phyloP scores from a whole-genome alignment of 2,888 invertebrate genomes.

The Diogma glabrata region DNA sequence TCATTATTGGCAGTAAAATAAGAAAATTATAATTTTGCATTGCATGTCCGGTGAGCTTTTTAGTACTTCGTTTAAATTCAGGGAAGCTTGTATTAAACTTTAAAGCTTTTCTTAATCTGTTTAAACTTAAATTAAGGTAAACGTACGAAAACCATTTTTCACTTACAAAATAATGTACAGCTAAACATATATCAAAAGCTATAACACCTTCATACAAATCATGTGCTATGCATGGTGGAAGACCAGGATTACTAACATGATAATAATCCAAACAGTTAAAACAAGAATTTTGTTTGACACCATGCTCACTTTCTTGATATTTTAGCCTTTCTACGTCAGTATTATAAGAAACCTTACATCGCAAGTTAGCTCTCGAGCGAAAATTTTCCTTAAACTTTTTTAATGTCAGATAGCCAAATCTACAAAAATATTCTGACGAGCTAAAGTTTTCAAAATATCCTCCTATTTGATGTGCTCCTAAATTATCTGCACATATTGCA shows the following conservation, averaged over 20 bases:
- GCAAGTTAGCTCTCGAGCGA: no score
- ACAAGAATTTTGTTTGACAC: slow-evolving; percentile 22
- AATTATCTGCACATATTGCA: neutral
- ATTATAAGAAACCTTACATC: no score
- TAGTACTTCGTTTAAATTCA: slow-evolving; percentile 3
- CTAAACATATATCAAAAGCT: neutral
- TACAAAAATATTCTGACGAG: no score
- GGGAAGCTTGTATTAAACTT: slow-evolving; percentile 10
- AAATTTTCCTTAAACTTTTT: no score
- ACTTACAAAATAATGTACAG: neutral
- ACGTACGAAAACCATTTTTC: neutral
- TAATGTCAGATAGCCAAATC: no score
- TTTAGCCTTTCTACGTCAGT: neutral
- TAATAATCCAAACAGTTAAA: slow-evolving; percentile 22
- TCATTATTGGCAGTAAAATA: slow-evolving; percentile 5
- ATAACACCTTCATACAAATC: slow-evolving; percentile 19
- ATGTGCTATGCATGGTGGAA: slow-evolving; percentile 24
- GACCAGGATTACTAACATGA: slow-evolving; percentile 22
- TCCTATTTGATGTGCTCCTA: no score
- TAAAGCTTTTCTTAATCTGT: slow-evolving; percentile 4
- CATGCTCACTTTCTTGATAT: slow-evolving; percentile 13
- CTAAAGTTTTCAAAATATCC: no score
- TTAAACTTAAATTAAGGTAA: neutral
- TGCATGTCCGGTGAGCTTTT: slow-evolving; percentile 10
- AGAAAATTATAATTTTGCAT: slow-evolving; percentile 9